Evolutionary conservation across 2,888 invertebrate species (phyloP).

Genomic region (Mythimna ferrago): DNA sequence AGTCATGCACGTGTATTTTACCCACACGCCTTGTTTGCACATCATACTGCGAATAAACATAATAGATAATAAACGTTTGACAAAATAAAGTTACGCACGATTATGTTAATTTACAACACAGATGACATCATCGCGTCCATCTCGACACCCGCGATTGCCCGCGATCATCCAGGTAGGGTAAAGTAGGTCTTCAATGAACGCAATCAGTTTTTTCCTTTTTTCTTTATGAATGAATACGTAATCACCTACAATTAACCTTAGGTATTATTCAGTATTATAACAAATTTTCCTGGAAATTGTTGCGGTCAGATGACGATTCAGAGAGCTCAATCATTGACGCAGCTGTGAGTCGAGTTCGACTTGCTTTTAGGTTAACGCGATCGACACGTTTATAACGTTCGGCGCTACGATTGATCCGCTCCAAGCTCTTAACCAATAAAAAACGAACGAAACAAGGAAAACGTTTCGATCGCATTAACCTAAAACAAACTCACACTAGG

Average conservation of each 20-base stretch:
- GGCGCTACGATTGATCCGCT: too few species aligned
- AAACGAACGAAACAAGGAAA: too few species aligned
- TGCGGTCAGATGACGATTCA: conserved; percentile 31
- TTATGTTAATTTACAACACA: conserved; percentile 82
- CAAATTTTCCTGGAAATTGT: conserved; percentile 37
- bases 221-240: conserved; percentile 42
- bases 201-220: conserved; percentile 34
- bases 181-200: conserved; percentile 37
- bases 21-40: conserved; percentile 30
- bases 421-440: too few species aligned
- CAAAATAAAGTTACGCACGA: conserved; percentile 68
- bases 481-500: too few species aligned
- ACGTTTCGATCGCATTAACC: too few species aligned
- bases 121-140: conserved; percentile 81
- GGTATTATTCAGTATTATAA: conserved; percentile 28
- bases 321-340: conserved; percentile 36
- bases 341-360: background rate
- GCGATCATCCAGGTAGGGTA: conserved; percentile 22
- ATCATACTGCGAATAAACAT: conserved; percentile 39
- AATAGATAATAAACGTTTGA: conserved; percentile 50
- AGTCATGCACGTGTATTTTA: conserved; percentile 37
- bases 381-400: too few species aligned
- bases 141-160: conserved; percentile 5
- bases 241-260: background rate
- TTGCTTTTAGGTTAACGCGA: too few species aligned